phyloP scores from a whole-genome alignment of 2,797 vertebrate species.

The Stomatorhinus walkeri region DNA sequence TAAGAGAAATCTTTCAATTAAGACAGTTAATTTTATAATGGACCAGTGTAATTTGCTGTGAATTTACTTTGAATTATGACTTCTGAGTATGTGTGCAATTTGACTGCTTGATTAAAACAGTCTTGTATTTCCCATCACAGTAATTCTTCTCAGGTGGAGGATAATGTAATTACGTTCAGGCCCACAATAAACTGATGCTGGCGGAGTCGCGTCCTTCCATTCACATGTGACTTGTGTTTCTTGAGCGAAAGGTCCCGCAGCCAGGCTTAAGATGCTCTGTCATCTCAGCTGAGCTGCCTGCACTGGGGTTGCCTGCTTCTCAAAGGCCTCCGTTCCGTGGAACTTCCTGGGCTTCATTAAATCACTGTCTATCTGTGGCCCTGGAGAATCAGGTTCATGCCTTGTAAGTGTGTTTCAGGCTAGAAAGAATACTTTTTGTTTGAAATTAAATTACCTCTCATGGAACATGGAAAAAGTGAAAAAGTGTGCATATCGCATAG shows the following conservation, averaged over 20 bases:
- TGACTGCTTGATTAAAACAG: not conserved
- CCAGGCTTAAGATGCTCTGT: not conserved
- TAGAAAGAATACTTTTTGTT: not conserved
- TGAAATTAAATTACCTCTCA: conserved; percentile 1
- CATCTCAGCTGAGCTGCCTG: not conserved
- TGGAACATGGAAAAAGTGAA: not conserved
- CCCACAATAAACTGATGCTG: not conserved
- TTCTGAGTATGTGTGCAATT: not conserved
- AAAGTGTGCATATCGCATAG: not conserved
- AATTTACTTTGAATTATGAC: not conserved
- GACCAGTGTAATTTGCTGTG: not conserved
- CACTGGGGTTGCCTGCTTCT: not conserved
- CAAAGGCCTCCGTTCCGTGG: not conserved
- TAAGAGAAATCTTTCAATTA: not conserved
- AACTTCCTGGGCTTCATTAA: conserved; percentile 6
- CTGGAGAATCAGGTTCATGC: not conserved
- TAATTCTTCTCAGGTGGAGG: not conserved
- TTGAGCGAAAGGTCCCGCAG: not conserved
- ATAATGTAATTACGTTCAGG: conserved; percentile 7
- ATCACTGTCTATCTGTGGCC: not conserved
- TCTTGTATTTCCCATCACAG: not conserved
- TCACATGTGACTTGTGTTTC: not conserved
- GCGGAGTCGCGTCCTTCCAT: not conserved
- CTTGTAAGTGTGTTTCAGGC: not conserved
- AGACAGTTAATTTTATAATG: not conserved